Conservation (phyloP, 2,888 invertebrate species). For the Hydriomena furcata region DNA sequence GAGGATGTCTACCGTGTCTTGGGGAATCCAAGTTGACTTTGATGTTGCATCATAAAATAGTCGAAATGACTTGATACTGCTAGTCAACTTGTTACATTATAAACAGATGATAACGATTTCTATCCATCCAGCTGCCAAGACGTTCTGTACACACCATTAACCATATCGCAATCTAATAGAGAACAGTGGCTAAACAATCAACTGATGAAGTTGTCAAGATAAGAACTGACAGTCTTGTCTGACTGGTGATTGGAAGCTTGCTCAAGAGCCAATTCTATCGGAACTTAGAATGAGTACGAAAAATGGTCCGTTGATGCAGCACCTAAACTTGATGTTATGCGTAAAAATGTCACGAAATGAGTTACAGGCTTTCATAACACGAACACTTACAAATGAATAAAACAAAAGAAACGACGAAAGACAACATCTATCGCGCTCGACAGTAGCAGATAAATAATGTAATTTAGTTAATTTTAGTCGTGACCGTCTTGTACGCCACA, state of each 20-base stretch:
- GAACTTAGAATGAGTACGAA: too few species aligned
- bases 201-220: constrained; percentile 58
- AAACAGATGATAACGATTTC: not conserved
- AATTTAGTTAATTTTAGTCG: constrained; percentile 52
- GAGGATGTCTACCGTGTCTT: too few species aligned
- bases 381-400: constrained; percentile 21
- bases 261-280: constrained; percentile 15
- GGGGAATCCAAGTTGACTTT: too few species aligned
- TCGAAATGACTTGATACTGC: too few species aligned
- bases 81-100: not conserved
- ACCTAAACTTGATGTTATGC: too few species aligned
- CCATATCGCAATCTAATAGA: constrained; percentile 53
- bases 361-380: constrained; percentile 17
- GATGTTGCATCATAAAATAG: too few species aligned
- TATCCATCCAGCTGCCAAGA: constrained; percentile 44
- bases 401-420: constrained; percentile 28
- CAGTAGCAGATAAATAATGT: constrained; percentile 32
- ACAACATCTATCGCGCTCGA: constrained; percentile 16
- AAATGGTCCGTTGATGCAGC: too few species aligned
- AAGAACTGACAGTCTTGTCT: constrained; percentile 43
- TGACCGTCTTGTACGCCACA: constrained; percentile 42
- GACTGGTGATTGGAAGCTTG: constrained; percentile 34
- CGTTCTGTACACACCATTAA: constrained; percentile 57
- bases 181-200: constrained; percentile 42
- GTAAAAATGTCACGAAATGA: constrained; percentile 24